phyloP scores from a whole-genome alignment of 2,888 invertebrate species.

The Helobdella robusta region DNA sequence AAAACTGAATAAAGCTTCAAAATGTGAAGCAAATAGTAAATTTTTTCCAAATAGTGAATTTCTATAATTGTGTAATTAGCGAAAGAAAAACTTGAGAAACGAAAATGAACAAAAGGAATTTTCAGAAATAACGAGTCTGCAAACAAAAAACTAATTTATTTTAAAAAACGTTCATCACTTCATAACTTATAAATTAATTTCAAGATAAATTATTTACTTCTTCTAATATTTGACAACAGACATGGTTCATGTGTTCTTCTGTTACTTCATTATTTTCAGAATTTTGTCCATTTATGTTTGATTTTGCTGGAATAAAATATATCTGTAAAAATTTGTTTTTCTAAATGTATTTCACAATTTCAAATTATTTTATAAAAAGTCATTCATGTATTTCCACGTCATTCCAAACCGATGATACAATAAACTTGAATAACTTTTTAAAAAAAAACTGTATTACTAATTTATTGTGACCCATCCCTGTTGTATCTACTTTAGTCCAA shows the following conservation, averaged over 20 bases:
- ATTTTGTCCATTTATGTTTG: slow-evolving; percentile 66
- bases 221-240: slow-evolving; percentile 69
- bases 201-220: slow-evolving; percentile 52
- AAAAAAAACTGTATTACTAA: not conserved
- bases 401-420: not conserved
- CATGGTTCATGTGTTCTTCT: slow-evolving; percentile 62
- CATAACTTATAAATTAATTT: too few relatives aligned
- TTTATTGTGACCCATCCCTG: too few relatives aligned
- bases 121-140: not conserved
- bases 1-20: too few relatives aligned
- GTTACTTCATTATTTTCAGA: slow-evolving; percentile 63
- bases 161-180: too few relatives aligned
- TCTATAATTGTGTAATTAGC: too few relatives aligned
- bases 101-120: too few relatives aligned
- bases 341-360: not conserved
- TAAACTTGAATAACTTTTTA: slow-evolving; percentile 14
- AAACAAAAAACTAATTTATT: too few relatives aligned
- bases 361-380: not conserved
- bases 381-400: not conserved
- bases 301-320: slow-evolving; percentile 69
- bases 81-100: too few relatives aligned
- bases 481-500: too few relatives aligned
- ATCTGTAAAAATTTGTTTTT: slow-evolving; percentile 54
- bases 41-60: too few relatives aligned
- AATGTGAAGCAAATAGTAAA: too few relatives aligned